Evolutionary conservation across 2,797 vertebrate species (phyloP), one percentile per base, ranked within the genome.

Genomic region (Paedocypris micromegethes): DNA sequence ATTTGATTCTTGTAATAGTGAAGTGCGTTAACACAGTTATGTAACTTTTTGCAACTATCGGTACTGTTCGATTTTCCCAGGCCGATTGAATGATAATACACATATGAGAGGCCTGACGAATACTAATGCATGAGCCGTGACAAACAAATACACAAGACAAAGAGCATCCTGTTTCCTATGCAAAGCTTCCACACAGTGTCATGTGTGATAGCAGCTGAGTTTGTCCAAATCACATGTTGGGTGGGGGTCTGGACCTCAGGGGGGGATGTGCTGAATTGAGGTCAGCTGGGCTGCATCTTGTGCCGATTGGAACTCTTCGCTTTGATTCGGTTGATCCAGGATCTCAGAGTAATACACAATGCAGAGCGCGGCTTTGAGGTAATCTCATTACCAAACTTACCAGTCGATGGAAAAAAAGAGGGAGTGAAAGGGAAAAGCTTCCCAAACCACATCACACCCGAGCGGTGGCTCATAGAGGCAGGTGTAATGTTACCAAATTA

Each of bases 401-500:
- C 86, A 83, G 79, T 85, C 83, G 80, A 83, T 81, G 82, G 82
- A 83, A 75, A 76, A 71, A 49, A 55, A 64, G 64, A 48, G 66
- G 44, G 51, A 74, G 54, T 49, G 66, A 65, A 60, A 58, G 41
- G 41, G 78, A 57, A 61, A 76, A 75, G 72, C 70, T 78, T 86
- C 82, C 76, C 82, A 78, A 84, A 83, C 79, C 83, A 79, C 78
- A 77, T 80, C 64, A 76, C 78, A 82, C 85, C 84, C 85, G 81
- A 86, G 83, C 81, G 68, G 78, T 75, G 82, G 87, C 88, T 87
- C 86, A 85, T 79, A 79, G 85, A 90, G 86, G 86, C 88, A 90
- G 89, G 88, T 90, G 87, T 90, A 90, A 89, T 88, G 87, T 90
- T 91, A 89, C 86, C 88, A 90, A 90, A 91, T 91, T 91, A 91